phyloP scores from a whole-genome alignment of 2,113 vertebrate species.

The Pachypanchax playfairii region DNA sequence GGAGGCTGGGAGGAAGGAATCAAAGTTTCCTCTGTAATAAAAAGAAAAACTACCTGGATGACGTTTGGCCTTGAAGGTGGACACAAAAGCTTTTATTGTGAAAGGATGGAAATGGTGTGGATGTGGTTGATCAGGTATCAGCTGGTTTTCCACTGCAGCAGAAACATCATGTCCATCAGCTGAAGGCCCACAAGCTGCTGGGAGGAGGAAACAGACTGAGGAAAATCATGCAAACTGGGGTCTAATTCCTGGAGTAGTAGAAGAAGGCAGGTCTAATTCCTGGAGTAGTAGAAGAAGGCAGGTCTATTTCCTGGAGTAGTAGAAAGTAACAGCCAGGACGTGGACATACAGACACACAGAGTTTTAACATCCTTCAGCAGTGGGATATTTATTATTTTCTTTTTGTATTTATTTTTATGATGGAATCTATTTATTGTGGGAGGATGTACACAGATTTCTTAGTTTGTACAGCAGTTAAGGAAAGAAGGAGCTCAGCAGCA shows the following conservation, averaged over 20 bases:
- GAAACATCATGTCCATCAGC: conserved; percentile 16
- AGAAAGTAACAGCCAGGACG: background rate
- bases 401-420: conserved; percentile 68
- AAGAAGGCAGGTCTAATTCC: conserved; percentile 46
- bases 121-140: background rate
- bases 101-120: too few relatives aligned
- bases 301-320: conserved; percentile 51
- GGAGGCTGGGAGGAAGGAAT: background rate
- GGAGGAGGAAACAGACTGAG: conserved; percentile 51
- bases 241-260: conserved; percentile 51
- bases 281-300: conserved; percentile 27
- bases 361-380: conserved; percentile 20
- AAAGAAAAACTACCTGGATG: too few relatives aligned
- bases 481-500: conserved; percentile 14
- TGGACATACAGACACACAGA: conserved; percentile 15
- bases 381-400: conserved; percentile 67
- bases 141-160: conserved; percentile 35
- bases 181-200: conserved; percentile 16
- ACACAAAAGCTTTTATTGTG: too few relatives aligned
- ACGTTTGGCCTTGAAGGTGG: too few relatives aligned
- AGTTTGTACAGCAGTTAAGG: conserved; percentile 45
- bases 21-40: too few relatives aligned
- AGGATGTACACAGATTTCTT: conserved; percentile 29
- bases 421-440: conserved; percentile 70
- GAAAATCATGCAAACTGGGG: conserved; percentile 6